Conservation (phyloP, 2,113 vertebrate genomes). For the Isurus oxyrinchus region DNA sequence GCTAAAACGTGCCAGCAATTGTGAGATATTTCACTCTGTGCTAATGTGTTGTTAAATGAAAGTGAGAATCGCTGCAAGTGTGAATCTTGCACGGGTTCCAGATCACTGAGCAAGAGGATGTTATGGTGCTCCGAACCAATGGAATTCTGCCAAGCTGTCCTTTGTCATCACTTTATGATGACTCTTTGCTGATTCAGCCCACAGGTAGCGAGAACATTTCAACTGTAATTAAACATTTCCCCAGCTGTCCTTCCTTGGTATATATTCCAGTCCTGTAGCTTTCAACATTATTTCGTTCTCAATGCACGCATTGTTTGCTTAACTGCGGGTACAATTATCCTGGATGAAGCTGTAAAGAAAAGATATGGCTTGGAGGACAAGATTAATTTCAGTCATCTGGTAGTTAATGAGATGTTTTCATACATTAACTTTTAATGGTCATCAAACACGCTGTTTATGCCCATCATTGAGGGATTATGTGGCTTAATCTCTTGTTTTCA, state of each 20-base stretch:
- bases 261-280: neutral
- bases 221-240: neutral
- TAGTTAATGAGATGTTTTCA: conserved; percentile 48
- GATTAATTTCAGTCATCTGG: neutral
- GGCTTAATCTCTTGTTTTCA: conserved; percentile 44
- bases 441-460: conserved; percentile 42
- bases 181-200: neutral
- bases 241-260: neutral
- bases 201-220: neutral
- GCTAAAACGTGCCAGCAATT: neutral
- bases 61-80: neutral
- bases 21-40: too few relatives aligned
- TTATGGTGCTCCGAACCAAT: neutral
- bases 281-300: neutral
- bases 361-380: neutral
- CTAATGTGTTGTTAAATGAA: too few relatives aligned
- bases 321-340: neutral
- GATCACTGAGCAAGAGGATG: neutral
- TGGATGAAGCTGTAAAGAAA: neutral
- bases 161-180: neutral
- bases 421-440: conserved; percentile 47
- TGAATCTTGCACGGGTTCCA: neutral
- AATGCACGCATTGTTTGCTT: neutral
- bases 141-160: neutral
- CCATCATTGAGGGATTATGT: conserved; percentile 42